Percentiles rank a stretch among this genome's conserved stretches.
Conservation (phyloP, 1,140 invertebrate genomes). For the Drosophila melanica region DNA sequence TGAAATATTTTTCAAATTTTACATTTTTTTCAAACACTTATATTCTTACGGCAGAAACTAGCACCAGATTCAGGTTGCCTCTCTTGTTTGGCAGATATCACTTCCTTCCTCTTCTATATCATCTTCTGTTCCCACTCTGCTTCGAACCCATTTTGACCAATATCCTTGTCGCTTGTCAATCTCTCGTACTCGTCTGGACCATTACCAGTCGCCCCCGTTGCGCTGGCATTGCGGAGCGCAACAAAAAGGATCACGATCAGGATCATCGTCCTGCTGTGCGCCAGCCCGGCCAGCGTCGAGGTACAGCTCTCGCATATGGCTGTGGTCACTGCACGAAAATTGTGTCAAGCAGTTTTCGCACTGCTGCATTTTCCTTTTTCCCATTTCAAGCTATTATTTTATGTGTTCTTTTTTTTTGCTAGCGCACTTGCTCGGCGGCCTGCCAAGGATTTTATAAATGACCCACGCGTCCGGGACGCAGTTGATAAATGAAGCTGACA, state of each 20-base stretch:
- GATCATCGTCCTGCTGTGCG: slow-evolving; percentile 64
- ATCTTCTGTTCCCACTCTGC: no score
- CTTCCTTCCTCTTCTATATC: no score
- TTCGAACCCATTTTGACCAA: neutral
- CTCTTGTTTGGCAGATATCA: no score
- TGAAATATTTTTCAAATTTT: no score
- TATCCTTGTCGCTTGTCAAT: slow-evolving; percentile 9
- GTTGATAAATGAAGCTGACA: slow-evolving; percentile 72
- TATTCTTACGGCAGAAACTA: no score
- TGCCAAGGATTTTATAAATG: slow-evolving; percentile 71
- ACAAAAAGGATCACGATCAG: slow-evolving; percentile 52
- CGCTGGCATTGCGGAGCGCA: slow-evolving; percentile 37
- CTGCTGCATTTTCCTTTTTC: slow-evolving; percentile 17
- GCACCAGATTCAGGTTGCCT: no score
- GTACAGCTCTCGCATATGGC: slow-evolving; percentile 49
- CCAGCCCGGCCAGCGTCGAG: neutral
- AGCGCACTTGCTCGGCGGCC: slow-evolving; percentile 1
- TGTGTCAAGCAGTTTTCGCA: slow-evolving; percentile 61
- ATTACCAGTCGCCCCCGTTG: slow-evolving; percentile 68
- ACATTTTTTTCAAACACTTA: no score
- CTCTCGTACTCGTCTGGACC: slow-evolving; percentile 35
- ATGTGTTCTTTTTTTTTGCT: slow-evolving; percentile 14
- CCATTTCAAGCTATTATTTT: slow-evolving; percentile 3
- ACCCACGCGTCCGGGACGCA: slow-evolving; percentile 56
- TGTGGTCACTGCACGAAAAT: slow-evolving; percentile 9